These are phyloP conservation scores for Sinopyrophorus schimmeli DNA, from an alignment of 2,888 invertebrate genomes.

Conservation along the genomic window DNA sequence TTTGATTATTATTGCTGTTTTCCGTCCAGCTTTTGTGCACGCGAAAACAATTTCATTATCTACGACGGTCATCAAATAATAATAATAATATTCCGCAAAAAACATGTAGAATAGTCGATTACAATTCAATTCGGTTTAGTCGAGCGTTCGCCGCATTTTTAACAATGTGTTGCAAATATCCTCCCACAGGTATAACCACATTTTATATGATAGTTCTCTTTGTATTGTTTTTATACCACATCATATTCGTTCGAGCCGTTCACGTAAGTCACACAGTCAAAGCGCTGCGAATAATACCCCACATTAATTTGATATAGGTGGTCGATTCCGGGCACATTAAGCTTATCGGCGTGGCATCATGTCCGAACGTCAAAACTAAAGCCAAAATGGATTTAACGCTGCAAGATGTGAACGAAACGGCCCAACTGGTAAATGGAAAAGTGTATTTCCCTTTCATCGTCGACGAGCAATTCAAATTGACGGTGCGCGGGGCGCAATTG, in stretches of 20 bases:
- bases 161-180: conserved; percentile 11
- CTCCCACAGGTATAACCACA: neutral
- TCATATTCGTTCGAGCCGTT: neutral
- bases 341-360: conserved; percentile 1
- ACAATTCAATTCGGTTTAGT: too few relatives aligned
- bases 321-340: conserved; percentile 3
- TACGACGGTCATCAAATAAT: too few relatives aligned
- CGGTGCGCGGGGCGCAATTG: conserved; percentile 24
- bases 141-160: too few relatives aligned
- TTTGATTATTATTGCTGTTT: too few relatives aligned
- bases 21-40: too few relatives aligned
- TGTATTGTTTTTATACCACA: conserved; percentile 1
- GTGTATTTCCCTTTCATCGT: conserved; percentile 26
- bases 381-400: neutral
- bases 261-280: conserved; percentile 4
- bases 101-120: too few relatives aligned
- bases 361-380: conserved; percentile 6
- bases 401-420: conserved; percentile 7
- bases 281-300: neutral
- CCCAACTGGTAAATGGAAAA: conserved; percentile 30
- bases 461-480: conserved; percentile 27
- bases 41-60: too few relatives aligned
- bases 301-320: neutral
- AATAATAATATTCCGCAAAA: too few relatives aligned
- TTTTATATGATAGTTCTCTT: neutral